These are phyloP conservation scores for Euzetes globulus DNA, from an alignment of 2,888 invertebrate genomes.

Conservation along the genomic window DNA sequence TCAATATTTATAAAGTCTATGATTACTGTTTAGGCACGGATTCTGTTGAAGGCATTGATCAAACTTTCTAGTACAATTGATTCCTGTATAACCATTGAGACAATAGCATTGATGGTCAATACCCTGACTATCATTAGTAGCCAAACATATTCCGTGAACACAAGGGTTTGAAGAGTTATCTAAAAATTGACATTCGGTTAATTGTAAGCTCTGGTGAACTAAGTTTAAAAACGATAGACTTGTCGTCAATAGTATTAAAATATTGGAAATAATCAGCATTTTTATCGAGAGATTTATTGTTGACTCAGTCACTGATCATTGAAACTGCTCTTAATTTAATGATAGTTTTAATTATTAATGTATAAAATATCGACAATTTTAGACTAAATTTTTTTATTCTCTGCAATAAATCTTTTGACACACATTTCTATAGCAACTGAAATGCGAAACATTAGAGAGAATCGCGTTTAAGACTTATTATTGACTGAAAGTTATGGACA, in stretches of 20 bases:
- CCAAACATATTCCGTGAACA: slow-evolving; percentile 26
- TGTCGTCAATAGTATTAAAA: background rate
- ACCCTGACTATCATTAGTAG: background rate
- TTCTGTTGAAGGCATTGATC: slow-evolving; percentile 31
- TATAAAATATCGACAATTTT: background rate
- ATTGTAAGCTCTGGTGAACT: background rate
- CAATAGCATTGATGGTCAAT: slow-evolving; percentile 28
- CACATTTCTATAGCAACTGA: slow-evolving; percentile 10
- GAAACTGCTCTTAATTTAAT: background rate
- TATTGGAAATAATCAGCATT: background rate
- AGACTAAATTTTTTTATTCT: background rate
- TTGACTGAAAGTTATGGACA: background rate
- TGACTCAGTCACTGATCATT: no score
- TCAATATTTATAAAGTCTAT: background rate
- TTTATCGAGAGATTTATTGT: background rate
- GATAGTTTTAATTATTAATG: background rate
- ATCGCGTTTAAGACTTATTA: background rate
- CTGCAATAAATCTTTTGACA: background rate
- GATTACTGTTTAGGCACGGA: slow-evolving; percentile 30
- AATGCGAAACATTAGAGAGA: slow-evolving; percentile 2
- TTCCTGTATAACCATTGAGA: slow-evolving; percentile 31
- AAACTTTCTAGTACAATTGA: slow-evolving; percentile 5
- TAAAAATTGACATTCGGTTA: background rate
- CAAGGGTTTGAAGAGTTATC: slow-evolving; percentile 19
- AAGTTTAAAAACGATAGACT: background rate